Conservation (phyloP, 2,113 vertebrate species). For the Equus przewalskii region DNA sequence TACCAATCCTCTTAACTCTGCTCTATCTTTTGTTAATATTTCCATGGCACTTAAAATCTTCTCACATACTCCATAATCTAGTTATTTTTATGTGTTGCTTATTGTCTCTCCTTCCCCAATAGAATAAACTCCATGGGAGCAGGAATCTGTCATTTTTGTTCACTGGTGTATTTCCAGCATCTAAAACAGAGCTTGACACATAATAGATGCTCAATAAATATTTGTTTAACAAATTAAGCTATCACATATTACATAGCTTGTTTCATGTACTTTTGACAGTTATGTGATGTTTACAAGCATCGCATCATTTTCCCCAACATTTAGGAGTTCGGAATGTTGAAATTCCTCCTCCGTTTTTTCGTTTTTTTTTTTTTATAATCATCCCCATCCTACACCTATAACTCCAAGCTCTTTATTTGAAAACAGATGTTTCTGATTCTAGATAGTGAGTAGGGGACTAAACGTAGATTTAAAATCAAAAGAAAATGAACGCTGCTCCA, state of each 20-base stretch:
- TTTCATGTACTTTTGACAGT: slow-evolving; percentile 10
- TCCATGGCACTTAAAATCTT: background rate
- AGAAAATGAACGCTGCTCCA: background rate
- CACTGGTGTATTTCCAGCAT: background rate
- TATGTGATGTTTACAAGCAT: background rate
- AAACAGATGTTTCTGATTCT: background rate
- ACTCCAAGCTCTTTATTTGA: background rate
- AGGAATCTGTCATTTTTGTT: slow-evolving; percentile 43
- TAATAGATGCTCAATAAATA: background rate
- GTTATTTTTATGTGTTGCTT: background rate
- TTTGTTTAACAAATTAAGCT: slow-evolving; percentile 8
- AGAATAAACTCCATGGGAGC: background rate
- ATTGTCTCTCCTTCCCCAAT: background rate
- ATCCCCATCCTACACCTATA: background rate
- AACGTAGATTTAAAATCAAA: background rate
- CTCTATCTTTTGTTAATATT: background rate
- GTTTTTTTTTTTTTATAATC: background rate
- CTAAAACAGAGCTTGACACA: background rate
- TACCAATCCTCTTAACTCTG: background rate
- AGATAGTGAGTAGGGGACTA: background rate
- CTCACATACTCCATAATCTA: background rate
- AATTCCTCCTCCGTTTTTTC: background rate
- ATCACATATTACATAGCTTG: background rate
- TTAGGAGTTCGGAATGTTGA: background rate
- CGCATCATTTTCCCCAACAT: background rate